Base-by-base conservation (phyloP, 2,888 invertebrate genomes). In the Acholoe squamosa region DNA sequence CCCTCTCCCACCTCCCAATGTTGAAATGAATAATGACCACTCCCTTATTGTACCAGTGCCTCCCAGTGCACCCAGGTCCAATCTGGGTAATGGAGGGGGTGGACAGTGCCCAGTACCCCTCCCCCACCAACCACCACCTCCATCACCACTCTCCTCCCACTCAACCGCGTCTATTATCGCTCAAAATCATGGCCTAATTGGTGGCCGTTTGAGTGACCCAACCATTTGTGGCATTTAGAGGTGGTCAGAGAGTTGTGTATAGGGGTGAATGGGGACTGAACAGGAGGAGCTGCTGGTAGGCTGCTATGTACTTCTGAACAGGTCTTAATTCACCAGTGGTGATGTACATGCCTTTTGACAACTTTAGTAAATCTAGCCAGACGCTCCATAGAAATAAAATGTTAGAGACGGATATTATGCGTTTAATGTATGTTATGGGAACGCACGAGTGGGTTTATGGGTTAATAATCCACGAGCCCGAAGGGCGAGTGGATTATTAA, bases 191-290 rank as follows among this genome's bases (percentile, higher is more conserved):
- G 22, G 80, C 43, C 80, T n/a, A 34, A n/a, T 80, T 80, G 43
- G 33, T 0, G 0, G 5, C 43, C 14, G 80, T 80, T 80, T 34
- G 14, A 71, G 71, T 71, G 80, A 80, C 43, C 80, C 34, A 80
- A 80, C 34, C 33, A 80, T 80, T 33, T n/a, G 80, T 25, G 80
- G 80, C 76, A 76, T 76, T 76, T 76, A 76, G 76, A 76, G 76
- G 31, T 76, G 25, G 76, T 14, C 31, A 76, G 76, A 16, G 7
- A 28, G 31, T 28, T 76, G 16, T 76, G n/a, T n/a, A n/a, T n/a
- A n/a, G 76, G 31, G 31, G 76, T 31, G 76, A 31, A 5, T 19
- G 76, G 31, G 76, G 76, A 16, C 31, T 3, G 76, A 3, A 5
- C 31, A 25, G 76, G 76, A 25, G 76, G 76, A 61, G n/a, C 61